These are phyloP conservation scores for Bufotes viridis DNA, from an alignment of 2,797 vertebrate species.

Conservation along the genomic window DNA sequence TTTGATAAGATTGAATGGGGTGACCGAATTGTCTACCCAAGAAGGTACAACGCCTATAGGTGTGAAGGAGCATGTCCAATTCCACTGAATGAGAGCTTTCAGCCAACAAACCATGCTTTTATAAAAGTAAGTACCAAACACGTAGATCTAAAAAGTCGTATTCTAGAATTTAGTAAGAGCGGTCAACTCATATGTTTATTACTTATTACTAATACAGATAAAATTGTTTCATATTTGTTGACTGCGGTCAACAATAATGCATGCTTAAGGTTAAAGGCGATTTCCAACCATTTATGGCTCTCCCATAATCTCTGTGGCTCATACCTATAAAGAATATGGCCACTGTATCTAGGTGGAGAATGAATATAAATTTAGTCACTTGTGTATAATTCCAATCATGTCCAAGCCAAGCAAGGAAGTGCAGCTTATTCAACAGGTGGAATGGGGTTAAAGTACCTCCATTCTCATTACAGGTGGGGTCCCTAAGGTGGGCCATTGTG, in stretches of 20 bases:
- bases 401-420: too few species aligned
- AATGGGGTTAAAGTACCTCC: too few species aligned
- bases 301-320: too few species aligned
- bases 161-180: background rate
- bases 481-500: too few species aligned
- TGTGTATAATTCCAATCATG: too few species aligned
- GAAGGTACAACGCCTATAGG: conserved; percentile 86
- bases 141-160: background rate
- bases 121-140: conserved; percentile 80
- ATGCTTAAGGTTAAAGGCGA: too few species aligned
- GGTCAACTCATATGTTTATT: background rate
- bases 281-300: too few species aligned
- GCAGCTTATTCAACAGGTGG: too few species aligned
- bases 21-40: conserved; percentile 85
- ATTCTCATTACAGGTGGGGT: background rate
- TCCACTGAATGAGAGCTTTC: conserved; percentile 84
- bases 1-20: conserved; percentile 90
- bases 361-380: too few species aligned
- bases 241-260: background rate
- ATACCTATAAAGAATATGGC: too few species aligned
- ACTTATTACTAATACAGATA: background rate
- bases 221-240: background rate
- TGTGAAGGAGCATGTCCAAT: conserved; percentile 85
- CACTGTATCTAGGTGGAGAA: too few species aligned
- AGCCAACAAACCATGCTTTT: conserved; percentile 89